These are phyloP conservation scores for Heliconius aoede DNA, from an alignment of 2,888 invertebrate genomes.

Conservation along the genomic window DNA sequence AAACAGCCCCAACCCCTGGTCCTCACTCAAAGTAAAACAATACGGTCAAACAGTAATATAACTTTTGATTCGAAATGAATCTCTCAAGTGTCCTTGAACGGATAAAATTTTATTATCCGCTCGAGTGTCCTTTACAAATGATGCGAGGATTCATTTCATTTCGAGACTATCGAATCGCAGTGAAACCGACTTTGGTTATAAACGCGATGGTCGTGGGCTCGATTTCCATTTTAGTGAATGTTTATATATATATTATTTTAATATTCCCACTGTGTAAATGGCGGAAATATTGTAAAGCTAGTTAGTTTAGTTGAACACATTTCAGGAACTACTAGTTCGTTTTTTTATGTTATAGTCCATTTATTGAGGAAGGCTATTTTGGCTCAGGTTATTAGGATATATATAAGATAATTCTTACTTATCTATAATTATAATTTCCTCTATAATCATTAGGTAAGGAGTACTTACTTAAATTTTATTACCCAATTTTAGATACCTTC, in stretches of 20 bases:
- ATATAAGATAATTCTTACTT: no score
- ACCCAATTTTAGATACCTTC: neutral
- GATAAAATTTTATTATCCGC: conserved; percentile 8
- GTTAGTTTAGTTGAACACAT: no score
- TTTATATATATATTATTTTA: no score
- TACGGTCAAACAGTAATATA: conserved; percentile 3
- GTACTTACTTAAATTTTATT: neutral
- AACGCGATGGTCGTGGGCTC: neutral
- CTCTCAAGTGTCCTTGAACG: neutral
- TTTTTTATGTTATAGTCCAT: no score
- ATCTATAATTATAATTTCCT: no score
- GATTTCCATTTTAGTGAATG: neutral
- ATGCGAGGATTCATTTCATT: conserved; percentile 6
- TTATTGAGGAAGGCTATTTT: no score
- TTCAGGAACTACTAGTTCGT: no score
- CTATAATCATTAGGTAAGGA: neutral
- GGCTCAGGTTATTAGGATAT: no score
- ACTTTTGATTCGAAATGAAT: conserved; percentile 4
- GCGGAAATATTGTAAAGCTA: no score
- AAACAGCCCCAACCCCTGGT: neutral
- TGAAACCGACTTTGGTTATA: neutral
- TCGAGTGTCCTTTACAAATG: conserved; percentile 2
- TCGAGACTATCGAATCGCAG: neutral
- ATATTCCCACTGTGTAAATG: no score
- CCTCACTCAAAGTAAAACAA: neutral